phyloP scores from a whole-genome alignment of 2,888 invertebrate species.

The Seira ritae region DNA sequence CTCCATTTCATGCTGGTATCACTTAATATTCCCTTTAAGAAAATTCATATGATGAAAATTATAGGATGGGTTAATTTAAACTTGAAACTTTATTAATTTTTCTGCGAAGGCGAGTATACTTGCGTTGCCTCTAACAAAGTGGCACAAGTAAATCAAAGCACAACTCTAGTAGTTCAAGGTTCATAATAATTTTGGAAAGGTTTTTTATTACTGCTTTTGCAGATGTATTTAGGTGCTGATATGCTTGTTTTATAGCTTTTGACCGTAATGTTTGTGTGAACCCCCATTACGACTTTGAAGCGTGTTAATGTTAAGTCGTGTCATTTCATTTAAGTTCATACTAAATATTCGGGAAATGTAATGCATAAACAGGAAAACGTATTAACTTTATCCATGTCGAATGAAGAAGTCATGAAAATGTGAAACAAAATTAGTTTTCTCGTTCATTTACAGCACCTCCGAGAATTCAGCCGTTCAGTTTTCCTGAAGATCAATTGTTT shows the following conservation, averaged over 20 bases:
- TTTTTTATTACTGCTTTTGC: not conserved
- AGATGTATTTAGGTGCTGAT: constrained; percentile 31
- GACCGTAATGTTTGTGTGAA: not conserved
- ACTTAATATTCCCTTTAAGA: constrained; percentile 78
- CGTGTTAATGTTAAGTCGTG: not conserved
- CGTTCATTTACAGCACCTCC: constrained; percentile 28
- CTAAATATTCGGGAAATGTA: no score
- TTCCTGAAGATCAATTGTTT: constrained; percentile 69
- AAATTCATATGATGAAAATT: constrained; percentile 78
- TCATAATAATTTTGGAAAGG: not conserved
- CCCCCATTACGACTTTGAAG: not conserved
- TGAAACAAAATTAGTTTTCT: not conserved
- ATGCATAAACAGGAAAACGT: no score
- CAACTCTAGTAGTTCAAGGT: constrained; percentile 56
- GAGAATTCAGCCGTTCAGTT: constrained; percentile 73
- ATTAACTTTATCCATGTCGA: no score
- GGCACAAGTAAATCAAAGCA: constrained; percentile 74
- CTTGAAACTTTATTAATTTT: not conserved
- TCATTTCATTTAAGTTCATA: no score
- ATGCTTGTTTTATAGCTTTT: constrained; percentile 23
- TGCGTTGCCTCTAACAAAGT: constrained; percentile 75
- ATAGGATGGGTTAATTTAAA: constrained; percentile 79
- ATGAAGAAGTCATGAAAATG: no score
- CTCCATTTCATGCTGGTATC: constrained; percentile 82
- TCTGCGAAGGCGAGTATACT: constrained; percentile 80